Percentiles rank a stretch among this genome's conserved stretches.
phyloP scores from a whole-genome alignment of 2,797 vertebrate species.

The Graptemys geographica region DNA sequence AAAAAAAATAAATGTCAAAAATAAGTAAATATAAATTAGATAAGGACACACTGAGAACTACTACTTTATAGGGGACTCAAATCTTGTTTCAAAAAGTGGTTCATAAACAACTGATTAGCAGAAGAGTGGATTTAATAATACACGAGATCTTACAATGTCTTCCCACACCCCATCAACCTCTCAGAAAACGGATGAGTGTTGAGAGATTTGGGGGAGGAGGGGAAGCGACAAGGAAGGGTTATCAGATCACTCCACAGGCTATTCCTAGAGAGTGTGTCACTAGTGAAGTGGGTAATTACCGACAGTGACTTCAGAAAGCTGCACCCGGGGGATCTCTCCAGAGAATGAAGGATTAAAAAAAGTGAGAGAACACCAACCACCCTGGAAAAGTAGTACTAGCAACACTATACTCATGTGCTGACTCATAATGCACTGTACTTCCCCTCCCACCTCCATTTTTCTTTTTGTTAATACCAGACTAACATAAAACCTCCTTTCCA shows the following conservation, averaged over 20 bases:
- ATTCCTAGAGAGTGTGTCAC: background rate
- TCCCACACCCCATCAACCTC: slow-evolving; percentile 65
- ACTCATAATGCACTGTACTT: slow-evolving; percentile 53
- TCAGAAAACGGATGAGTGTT: slow-evolving; percentile 48
- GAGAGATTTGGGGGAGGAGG: slow-evolving; percentile 40
- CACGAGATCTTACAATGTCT: slow-evolving; percentile 23
- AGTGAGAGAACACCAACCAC: slow-evolving; percentile 38
- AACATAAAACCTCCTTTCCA: slow-evolving; percentile 64
- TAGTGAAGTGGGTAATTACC: slow-evolving; percentile 17
- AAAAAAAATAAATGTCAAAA: slow-evolving; percentile 6
- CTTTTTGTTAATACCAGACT: slow-evolving; percentile 60
- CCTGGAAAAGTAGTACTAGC: background rate
- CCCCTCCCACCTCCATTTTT: slow-evolving; percentile 6
- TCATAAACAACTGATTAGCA: slow-evolving; percentile 50
- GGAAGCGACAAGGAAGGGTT: slow-evolving; percentile 62
- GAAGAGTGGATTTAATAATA: slow-evolving; percentile 38
- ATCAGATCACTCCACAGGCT: slow-evolving; percentile 74
- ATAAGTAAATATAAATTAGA: background rate
- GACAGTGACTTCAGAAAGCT: slow-evolving; percentile 25
- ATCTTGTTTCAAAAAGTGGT: slow-evolving; percentile 16
- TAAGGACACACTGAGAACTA: background rate
- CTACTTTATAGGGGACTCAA: background rate
- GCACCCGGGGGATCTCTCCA: slow-evolving; percentile 15
- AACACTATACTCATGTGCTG: slow-evolving; percentile 29
- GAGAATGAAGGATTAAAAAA: slow-evolving; percentile 23